A percentile compares a stretch with the other conserved stretches of the same genome.
Evolutionary conservation across 1,140 invertebrate species (phyloP).

Genomic region (Cydia amplana): DNA sequence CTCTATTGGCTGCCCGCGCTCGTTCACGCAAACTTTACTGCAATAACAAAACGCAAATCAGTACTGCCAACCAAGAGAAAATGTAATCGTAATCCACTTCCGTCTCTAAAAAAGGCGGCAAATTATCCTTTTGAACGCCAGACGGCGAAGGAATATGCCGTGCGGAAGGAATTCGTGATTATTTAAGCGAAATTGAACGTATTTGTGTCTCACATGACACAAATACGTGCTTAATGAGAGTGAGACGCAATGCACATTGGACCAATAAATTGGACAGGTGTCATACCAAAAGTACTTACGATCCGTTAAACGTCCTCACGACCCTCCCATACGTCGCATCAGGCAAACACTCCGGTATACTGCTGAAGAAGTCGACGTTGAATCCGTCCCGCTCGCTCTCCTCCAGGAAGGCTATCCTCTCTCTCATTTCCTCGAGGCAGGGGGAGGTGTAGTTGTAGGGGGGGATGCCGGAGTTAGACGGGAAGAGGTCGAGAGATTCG

Average conservation of each 20-base stretch:
- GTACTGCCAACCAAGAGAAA: background rate
- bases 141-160: too few species aligned
- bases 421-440: constrained; percentile 71
- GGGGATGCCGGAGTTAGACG: constrained; percentile 45
- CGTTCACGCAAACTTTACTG: constrained; percentile 80
- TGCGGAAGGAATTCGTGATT: too few species aligned
- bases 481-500: constrained; percentile 52
- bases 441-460: constrained; percentile 73
- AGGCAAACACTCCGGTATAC: constrained; percentile 74
- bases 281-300: too few species aligned
- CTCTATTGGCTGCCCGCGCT: constrained; percentile 71
- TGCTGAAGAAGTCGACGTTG: constrained; percentile 62
- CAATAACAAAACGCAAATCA: constrained; percentile 46
- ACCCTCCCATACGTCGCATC: constrained; percentile 78
- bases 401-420: constrained; percentile 55
- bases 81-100: too few species aligned
- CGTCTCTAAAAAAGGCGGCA: background rate
- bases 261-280: too few species aligned
- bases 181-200: too few species aligned
- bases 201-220: too few species aligned
- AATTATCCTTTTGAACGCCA: background rate
- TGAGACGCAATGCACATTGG: too few species aligned
- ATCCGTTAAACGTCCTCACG: constrained; percentile 44
- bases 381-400: constrained; percentile 61
- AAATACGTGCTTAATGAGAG: too few species aligned